phyloP scores from a whole-genome alignment of 53 echinoderm and acorn worm species.

The Temnopleurus reevesii region DNA sequence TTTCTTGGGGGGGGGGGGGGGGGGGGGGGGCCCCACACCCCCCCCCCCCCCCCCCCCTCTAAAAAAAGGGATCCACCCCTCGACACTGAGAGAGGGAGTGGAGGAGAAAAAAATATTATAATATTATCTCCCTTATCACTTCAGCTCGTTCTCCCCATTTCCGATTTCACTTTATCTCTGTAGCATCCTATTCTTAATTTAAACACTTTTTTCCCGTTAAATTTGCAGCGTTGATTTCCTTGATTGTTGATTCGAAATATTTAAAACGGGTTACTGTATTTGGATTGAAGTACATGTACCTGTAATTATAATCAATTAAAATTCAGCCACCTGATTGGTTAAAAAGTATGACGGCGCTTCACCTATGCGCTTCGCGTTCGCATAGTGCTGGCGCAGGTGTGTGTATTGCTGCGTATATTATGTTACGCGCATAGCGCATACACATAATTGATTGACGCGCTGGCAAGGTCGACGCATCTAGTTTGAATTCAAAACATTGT shows the following conservation, averaged over 20 bases:
- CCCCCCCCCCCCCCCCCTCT: background rate
- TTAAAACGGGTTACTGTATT: background rate
- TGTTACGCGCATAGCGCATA: background rate
- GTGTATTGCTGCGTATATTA: background rate
- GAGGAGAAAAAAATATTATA: background rate
- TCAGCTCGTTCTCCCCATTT: too few relatives aligned
- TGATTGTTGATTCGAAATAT: too few relatives aligned
- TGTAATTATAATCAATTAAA: constrained; percentile 34
- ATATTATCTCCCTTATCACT: too few relatives aligned
- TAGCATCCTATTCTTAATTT: too few relatives aligned
- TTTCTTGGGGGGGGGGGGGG: background rate
- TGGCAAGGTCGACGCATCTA: background rate
- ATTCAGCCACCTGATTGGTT: constrained; percentile 44
- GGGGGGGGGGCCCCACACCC: background rate
- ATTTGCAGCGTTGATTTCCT: too few relatives aligned
- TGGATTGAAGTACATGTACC: background rate
- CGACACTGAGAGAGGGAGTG: background rate
- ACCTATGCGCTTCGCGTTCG: background rate
- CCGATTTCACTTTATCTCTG: too few relatives aligned
- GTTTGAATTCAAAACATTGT: background rate
- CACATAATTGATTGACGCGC: background rate
- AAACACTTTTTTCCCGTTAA: too few relatives aligned
- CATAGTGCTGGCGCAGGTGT: background rate
- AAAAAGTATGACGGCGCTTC: constrained; percentile 11
- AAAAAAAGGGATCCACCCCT: background rate